Conservation (phyloP, 2,888 invertebrate genomes). For the Trilocha varians region DNA sequence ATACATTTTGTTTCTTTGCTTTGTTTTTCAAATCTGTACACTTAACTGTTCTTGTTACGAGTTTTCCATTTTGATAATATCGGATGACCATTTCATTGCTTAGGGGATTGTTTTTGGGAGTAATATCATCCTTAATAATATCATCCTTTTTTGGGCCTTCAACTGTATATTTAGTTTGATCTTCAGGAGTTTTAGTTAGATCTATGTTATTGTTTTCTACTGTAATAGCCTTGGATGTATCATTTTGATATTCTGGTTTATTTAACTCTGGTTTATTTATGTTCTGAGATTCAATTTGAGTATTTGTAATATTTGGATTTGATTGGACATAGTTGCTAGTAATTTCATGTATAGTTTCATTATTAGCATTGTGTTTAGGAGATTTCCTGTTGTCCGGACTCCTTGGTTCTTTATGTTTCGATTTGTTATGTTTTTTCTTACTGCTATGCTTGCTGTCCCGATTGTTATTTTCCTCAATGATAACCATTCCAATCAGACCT, state of each 20-base stretch:
- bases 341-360: background rate
- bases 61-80: background rate
- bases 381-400: background rate
- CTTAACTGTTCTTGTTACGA: background rate
- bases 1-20: background rate
- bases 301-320: background rate
- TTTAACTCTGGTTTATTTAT: too few species aligned
- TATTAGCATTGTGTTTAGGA: background rate
- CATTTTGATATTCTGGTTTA: too few species aligned
- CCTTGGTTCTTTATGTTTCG: background rate
- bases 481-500: conserved; percentile 34
- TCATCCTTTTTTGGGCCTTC: too few species aligned
- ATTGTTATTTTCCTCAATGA: conserved; percentile 9
- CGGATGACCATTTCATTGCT: background rate
- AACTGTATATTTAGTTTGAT: too few species aligned
- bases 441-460: background rate
- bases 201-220: too few species aligned
- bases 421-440: background rate
- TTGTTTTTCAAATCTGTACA: background rate
- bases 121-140: too few species aligned
- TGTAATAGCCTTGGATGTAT: too few species aligned
- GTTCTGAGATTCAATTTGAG: too few species aligned
- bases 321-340: background rate
- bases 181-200: too few species aligned
- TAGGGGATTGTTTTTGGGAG: background rate